Evolutionary conservation across 37 sponge, comb jelly and placozoan genomes (phyloP).

Genomic region (Halisarca cf. caerulea): DNA sequence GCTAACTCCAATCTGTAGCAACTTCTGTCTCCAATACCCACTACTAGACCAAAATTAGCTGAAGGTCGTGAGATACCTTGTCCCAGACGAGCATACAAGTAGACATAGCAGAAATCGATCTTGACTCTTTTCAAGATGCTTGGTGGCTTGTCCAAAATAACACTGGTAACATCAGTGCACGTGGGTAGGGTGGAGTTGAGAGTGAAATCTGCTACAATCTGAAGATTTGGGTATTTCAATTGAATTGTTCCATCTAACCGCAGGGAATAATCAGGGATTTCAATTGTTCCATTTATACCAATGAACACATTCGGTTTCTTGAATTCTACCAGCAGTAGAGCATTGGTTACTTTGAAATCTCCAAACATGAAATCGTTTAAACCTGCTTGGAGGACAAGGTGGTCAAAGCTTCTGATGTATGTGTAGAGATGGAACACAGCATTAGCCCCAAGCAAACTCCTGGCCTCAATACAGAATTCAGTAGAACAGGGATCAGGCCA

Average conservation of each 20-base stretch:
- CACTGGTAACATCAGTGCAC: conserved; percentile 28
- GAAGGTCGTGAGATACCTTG: conserved; percentile 29
- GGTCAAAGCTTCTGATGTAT: neutral
- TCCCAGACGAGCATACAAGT: neutral
- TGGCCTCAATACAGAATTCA: conserved; percentile 25
- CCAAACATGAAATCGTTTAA: neutral
- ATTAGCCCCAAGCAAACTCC: conserved; percentile 27
- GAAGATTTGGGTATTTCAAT: neutral
- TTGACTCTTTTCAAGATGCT: too few relatives aligned
- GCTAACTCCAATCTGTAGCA: conserved; percentile 10
- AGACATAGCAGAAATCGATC: conserved; percentile 27
- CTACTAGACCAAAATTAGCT: conserved; percentile 13
- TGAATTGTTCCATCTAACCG: neutral
- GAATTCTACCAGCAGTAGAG: conserved; percentile 5
- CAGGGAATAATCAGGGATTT: neutral
- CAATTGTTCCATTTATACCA: conserved; percentile 11
- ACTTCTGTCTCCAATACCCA: conserved; percentile 10
- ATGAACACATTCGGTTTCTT: neutral
- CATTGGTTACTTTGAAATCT: conserved; percentile 6
- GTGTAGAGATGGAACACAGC: conserved; percentile 1
- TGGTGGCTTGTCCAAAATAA: neutral
- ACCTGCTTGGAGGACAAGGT: neutral
- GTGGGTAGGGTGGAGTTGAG: too few relatives aligned
- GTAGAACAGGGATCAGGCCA: conserved; percentile 9
- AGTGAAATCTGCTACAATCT: neutral